Base-by-base conservation (phyloP, 92 coral and sea anemone species). In the Phenganax stokvisi region DNA sequence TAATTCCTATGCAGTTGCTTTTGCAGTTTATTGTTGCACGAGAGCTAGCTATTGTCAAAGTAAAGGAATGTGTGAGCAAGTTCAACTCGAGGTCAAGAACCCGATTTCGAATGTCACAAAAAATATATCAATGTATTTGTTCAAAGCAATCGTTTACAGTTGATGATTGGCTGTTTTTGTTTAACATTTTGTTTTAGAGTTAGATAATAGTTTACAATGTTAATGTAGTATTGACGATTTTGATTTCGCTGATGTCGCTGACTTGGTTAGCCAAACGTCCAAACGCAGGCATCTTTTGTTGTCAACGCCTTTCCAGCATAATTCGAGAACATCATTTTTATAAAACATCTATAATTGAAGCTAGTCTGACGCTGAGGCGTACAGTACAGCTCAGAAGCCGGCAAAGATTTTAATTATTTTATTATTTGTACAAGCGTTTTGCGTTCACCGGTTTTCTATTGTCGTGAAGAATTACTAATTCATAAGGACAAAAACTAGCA, bases 401-500 rank as follows among this genome's bases (percentile, higher is more conserved):
- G 12, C 69, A 58, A 10, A 31, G 30, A 15, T 76, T 76, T 28
- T 76, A 76, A 76, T 76, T 57, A 29, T 76, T 73, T 51, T 56
- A 37, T 47, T 79, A 54, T 79, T 79, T 64, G 83, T 30, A 79
- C 74, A 77, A 77, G 80, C 62, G 37, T 59, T 44, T 59, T 57
- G 74, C 47, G 51, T 30, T 37, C 52, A 63, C 83, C 83, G 83
- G 83, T 79, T 51, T 59, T 16, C 83, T 56, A 62, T 79, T 79
- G 83, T 79, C 56, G 53, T 51, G 10, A 29, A 29, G 13, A 79
- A 79, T 79, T 79, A 79, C 83, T 79, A 62, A 79, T 79, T 79
- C 83, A 79, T 79, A 68, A 79, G 10, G 44, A 65, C 72, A 79
- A 67, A 79, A 76, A 76, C 73, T 79, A 51, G 69, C 62, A 52